These are phyloP conservation scores for Micromussa lordhowensis DNA, from an alignment of 92 coral and sea anemone genomes.

Conservation along the genomic window DNA sequence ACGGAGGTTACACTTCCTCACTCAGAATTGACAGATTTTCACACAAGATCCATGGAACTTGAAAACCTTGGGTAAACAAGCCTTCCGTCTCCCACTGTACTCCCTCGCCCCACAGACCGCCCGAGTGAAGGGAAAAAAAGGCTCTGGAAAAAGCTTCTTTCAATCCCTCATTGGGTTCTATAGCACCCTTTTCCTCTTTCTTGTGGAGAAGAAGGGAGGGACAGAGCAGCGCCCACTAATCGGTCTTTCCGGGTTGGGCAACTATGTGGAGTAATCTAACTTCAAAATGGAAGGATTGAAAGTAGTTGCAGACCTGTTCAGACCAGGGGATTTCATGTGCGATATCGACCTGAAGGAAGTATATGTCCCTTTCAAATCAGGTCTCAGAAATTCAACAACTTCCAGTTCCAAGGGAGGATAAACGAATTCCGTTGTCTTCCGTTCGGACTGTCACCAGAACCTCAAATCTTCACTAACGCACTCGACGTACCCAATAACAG, in stretches of 20 bases:
- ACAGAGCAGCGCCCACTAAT: conserved; percentile 45
- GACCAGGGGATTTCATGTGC: conserved; percentile 47
- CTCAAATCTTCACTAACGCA: too few species aligned
- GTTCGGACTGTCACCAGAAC: too few species aligned
- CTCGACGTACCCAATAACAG: too few species aligned
- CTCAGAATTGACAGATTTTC: conserved; percentile 17
- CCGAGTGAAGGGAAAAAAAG: conserved; percentile 2
- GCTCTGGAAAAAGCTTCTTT: conserved; percentile 21
- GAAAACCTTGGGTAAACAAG: conserved; percentile 23
- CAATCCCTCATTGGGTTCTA: not conserved
- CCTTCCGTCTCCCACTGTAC: not conserved
- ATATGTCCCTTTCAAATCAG: conserved; percentile 22
- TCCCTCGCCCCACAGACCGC: not conserved
- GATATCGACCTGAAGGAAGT: conserved; percentile 43
- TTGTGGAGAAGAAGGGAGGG: conserved; percentile 41
- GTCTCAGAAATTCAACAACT: conserved; percentile 35
- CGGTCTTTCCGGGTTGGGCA: conserved; percentile 26
- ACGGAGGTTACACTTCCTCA: conserved; percentile 40
- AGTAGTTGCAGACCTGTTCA: conserved; percentile 25
- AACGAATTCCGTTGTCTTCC: too few species aligned
- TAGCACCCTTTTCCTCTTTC: conserved; percentile 30
- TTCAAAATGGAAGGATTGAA: conserved; percentile 66
- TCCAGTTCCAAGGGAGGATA: conserved; percentile 6
- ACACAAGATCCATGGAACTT: too few species aligned
- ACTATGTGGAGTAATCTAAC: conserved; percentile 31